Evolutionary conservation across 2,888 invertebrate species (phyloP).

Genomic region (Mystacides longicornis): DNA sequence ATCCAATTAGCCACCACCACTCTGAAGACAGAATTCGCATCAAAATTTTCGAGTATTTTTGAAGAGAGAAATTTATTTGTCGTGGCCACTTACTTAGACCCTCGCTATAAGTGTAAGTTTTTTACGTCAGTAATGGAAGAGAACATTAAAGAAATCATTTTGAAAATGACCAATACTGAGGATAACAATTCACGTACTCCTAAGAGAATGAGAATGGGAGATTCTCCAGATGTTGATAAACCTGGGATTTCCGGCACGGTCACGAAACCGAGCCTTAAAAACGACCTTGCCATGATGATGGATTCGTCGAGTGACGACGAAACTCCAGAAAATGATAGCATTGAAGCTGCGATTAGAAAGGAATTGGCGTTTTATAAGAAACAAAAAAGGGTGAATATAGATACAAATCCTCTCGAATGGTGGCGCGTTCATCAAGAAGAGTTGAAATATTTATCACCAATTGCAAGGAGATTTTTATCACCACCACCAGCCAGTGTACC

Average conservation of each 20-base stretch:
- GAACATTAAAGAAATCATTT: background rate
- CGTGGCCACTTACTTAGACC: conserved; percentile 2
- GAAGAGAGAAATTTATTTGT: conserved; percentile 1
- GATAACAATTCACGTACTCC: background rate
- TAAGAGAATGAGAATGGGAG: background rate
- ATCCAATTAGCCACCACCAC: background rate
- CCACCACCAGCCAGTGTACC: background rate
- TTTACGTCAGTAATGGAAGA: background rate
- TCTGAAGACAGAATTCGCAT: background rate
- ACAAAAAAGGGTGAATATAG: background rate
- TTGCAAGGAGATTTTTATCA: background rate
- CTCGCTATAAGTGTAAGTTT: conserved; percentile 1
- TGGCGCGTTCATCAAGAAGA: conserved; percentile 1
- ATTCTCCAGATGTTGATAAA: background rate
- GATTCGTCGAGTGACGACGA: conserved; percentile 2
- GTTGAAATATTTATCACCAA: background rate
- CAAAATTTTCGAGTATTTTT: background rate
- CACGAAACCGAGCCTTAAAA: background rate
- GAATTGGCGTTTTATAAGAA: background rate
- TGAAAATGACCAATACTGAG: conserved; percentile 1
- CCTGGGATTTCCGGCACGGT: background rate
- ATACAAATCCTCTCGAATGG: conserved; percentile 1
- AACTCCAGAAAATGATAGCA: background rate
- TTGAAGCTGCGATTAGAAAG: background rate
- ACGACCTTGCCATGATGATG: conserved; percentile 1